phyloP scores from a whole-genome alignment of 2,888 invertebrate species.

The Heliconius ismenius region DNA sequence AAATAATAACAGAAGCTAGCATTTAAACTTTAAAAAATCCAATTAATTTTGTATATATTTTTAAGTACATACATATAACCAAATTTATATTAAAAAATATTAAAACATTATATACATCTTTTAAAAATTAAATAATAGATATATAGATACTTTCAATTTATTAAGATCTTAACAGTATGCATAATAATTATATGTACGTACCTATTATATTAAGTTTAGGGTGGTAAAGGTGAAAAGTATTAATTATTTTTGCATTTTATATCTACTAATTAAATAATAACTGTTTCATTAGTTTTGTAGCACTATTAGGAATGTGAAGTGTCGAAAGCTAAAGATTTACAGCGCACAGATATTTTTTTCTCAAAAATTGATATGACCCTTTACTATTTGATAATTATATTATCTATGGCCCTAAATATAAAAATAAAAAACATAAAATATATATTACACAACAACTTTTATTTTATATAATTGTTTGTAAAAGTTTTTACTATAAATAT shows the following conservation, averaged over 20 bases:
- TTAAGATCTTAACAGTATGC: constrained; percentile 29
- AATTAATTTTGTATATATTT: background rate
- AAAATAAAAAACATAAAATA: background rate
- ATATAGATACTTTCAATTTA: background rate
- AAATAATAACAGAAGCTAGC: background rate
- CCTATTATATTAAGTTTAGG: constrained; percentile 26
- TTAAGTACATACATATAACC: background rate
- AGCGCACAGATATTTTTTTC: background rate
- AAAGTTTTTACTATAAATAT: background rate
- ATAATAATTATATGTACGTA: constrained; percentile 28
- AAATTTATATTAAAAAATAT: background rate
- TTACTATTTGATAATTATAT: background rate
- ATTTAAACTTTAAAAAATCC: background rate
- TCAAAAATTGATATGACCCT: constrained; percentile 8
- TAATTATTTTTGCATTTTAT: constrained; percentile 10
- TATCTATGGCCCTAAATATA: background rate
- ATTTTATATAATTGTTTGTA: no score
- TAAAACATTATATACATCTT: background rate
- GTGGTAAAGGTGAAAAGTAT: constrained; percentile 39
- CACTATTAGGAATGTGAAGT: constrained; percentile 9
- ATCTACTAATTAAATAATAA: background rate
- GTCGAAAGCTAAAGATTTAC: constrained; percentile 19
- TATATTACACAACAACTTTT: background rate
- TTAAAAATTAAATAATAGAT: background rate
- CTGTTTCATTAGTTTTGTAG: background rate